These are phyloP conservation scores for Zootermopsis nevadensis DNA, from an alignment of 2,888 invertebrate species.

Conservation along the genomic window DNA sequence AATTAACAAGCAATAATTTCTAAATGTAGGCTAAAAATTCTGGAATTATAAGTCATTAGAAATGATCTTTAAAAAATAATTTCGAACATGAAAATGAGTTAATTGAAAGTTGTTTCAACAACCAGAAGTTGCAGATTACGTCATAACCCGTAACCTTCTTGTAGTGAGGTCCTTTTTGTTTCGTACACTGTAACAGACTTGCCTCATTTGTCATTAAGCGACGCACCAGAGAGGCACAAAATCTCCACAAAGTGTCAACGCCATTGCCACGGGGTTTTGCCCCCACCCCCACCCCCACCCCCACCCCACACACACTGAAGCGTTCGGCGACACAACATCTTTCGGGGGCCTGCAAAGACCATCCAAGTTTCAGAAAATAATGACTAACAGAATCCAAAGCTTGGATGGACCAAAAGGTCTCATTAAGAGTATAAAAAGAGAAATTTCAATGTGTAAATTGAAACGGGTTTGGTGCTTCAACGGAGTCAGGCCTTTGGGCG, in stretches of 20 bases:
- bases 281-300: neutral
- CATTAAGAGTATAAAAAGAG: constrained; percentile 17
- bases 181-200: too few species aligned
- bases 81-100: too few species aligned
- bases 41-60: too few species aligned
- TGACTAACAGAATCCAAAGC: constrained; percentile 19
- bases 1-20: too few species aligned
- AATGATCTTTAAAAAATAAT: too few species aligned
- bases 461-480: constrained; percentile 33
- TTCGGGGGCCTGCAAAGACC: neutral
- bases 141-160: too few species aligned
- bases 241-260: neutral
- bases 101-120: too few species aligned
- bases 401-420: neutral
- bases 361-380: constrained; percentile 19
- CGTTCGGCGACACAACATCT: neutral
- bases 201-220: too few species aligned
- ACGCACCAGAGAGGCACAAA: too few species aligned
- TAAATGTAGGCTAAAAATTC: too few species aligned
- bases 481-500: neutral
- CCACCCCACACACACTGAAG: neutral
- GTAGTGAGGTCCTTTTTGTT: too few species aligned
- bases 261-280: neutral
- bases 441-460: constrained; percentile 29
- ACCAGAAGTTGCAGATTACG: too few species aligned